Base-by-base conservation (phyloP, 2,888 invertebrate genomes). In the Eristalis tenax region DNA sequence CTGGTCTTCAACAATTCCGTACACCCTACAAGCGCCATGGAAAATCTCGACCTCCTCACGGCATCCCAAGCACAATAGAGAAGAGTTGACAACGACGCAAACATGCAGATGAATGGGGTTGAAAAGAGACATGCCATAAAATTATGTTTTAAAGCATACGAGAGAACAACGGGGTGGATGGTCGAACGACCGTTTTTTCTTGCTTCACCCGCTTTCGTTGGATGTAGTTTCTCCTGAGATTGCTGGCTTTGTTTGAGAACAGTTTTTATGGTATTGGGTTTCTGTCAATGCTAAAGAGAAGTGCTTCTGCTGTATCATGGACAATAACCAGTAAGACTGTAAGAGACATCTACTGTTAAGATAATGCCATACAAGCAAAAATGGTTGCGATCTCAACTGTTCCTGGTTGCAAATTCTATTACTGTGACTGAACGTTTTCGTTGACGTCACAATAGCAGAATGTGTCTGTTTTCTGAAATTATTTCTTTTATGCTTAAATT, bases 91-190 rank as follows among this genome's bases (percentile, higher is more conserved):
- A n/a, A 50, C n/a, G 38, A 61, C 61, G 76, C 71, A 71, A 79
- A 79, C 79, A 71, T 71, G 65, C 71, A 71, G 79, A 79, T 79
- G 40, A 71, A 57, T 40, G 71, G 23, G 64, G 57, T 70, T 65
- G 40, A 65, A 64, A 63, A 22, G 1, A 43, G 43, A 5, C n/a
- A 18, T 4, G 56, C 56, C 28, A 40, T 64, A 70, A 70, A 56
- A 70, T 68, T 26, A 63, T 23, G 61, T 69, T 26, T 23, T 40
- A 64, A 68, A 26, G 38, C 18, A 28, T 35, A 26, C n/a, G 56
- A 18, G 13, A 38, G 38, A 13, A 13, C 38, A 38, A 13, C 13
- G 57, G 76, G 76, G 32, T 32, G 32, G 76, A 22, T 76, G 75
- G 22, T 75, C 26, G 28, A 26, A 56, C 15, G 23, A 11, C 57